Evolutionary conservation across 1,140 invertebrate species (phyloP), one percentile per base, ranked within the genome.

Genomic region (Drosophila kohkoa): DNA sequence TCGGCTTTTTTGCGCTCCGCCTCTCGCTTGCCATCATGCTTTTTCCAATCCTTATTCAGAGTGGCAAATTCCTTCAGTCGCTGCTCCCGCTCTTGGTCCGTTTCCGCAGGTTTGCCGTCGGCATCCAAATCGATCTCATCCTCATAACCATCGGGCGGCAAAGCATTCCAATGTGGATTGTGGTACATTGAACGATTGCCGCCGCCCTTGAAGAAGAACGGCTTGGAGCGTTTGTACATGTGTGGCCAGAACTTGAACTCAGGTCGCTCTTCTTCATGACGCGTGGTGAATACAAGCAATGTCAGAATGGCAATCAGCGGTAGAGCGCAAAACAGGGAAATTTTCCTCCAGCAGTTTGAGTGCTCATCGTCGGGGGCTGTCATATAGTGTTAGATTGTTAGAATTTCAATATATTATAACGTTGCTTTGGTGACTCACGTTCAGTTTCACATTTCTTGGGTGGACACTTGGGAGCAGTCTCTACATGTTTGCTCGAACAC

Each of bases 171-270:
- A 74, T 96, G 94, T 41, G 95, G 94, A 93, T 98, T 98, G 41
- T 92, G 90, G 94, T 98, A 97, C 3, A 97, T 92, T 2, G 94
- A 93, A 38, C 95, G 95, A 81, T 96, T 95, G 38, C 97, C 97
- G 93, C 98, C 97, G 65, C 96, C 96, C 64, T 96, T 96, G 96
- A 97, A 98, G 64, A 96, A 96, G 93, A 97, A 98, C 25, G 93
- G 92, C 91, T 95, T 95, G 11, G 93, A 94, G 15, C 96, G 94
- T 28, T 95, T 93, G 15, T 95, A 93, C 91, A 97, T 77, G 92
- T 96, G 94, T 0, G 96, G 95, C 82, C 96, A 97, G n/a, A 94
- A 88, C 10, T 95, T 91, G 87, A 96, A 97, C 63, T 93, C 92
- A 10, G 94, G 93, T 11, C 93, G 57, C 2, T 92, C 62, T 90